phyloP scores from a whole-genome alignment of 1,140 invertebrate species.

The Caenorhabditis inopinata region DNA sequence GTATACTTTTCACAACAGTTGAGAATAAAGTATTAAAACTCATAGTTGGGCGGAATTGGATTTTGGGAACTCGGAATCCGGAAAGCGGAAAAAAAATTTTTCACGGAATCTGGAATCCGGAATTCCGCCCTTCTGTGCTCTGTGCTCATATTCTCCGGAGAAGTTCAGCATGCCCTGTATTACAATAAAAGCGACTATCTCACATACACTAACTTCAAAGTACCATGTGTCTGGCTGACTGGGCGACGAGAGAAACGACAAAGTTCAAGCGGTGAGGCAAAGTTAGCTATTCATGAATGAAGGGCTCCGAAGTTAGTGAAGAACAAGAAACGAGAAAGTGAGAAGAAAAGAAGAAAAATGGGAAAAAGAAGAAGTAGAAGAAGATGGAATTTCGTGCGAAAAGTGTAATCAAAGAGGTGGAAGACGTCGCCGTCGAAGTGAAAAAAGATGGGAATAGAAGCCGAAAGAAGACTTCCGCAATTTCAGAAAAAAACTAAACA shows the following conservation, averaged over 20 bases:
- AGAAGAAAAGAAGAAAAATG: neutral
- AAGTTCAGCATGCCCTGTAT: too few species aligned
- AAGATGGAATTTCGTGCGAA: neutral
- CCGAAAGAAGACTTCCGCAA: neutral
- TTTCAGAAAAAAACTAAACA: neutral
- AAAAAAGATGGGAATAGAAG: neutral
- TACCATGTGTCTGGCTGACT: neutral
- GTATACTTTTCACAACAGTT: too few species aligned
- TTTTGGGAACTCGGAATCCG: too few species aligned
- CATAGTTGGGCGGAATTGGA: too few species aligned
- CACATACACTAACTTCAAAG: neutral
- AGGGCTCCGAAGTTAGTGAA: too few species aligned
- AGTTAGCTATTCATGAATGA: constrained; percentile 34
- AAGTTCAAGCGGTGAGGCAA: neutral
- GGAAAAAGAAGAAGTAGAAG: neutral
- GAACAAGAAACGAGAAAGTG: neutral
- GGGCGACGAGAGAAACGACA: neutral
- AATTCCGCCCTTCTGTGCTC: too few species aligned
- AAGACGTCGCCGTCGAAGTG: neutral
- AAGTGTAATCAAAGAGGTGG: constrained; percentile 24
- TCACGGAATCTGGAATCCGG: too few species aligned
- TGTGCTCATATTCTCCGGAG: too few species aligned
- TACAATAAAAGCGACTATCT: too few species aligned
- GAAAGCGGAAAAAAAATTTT: too few species aligned
- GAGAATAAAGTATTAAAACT: too few species aligned